Percentiles rank a stretch among this genome's conserved stretches.
Evolutionary conservation across 2,888 invertebrate genomes (phyloP).

Genomic region (Diadegma fenestrale): DNA sequence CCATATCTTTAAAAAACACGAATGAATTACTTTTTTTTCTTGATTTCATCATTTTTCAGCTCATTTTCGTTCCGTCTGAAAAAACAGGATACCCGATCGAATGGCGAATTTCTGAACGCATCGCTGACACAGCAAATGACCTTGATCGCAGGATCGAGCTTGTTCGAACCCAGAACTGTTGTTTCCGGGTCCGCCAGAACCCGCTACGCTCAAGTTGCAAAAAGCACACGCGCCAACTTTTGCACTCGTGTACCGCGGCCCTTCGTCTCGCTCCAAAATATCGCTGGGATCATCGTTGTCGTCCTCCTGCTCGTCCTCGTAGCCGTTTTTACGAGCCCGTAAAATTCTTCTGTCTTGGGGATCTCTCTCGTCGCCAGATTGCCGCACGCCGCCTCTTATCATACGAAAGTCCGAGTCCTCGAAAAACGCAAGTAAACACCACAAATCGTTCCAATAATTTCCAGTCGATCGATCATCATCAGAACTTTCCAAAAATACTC

Average conservation of each 20-base stretch:
- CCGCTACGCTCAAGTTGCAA: conserved; percentile 76
- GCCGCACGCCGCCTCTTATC: conserved; percentile 50
- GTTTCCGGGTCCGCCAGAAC: conserved; percentile 59
- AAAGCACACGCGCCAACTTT: conserved; percentile 72
- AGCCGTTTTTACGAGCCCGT: conserved; percentile 40
- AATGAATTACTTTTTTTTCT: background rate
- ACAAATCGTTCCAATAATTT: conserved; percentile 1
- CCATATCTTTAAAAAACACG: conserved; percentile 69
- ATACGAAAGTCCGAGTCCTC: conserved; percentile 58
- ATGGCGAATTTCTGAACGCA: conserved; percentile 77
- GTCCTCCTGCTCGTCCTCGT: conserved; percentile 69
- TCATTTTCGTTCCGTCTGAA: background rate
- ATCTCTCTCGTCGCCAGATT: conserved; percentile 59
- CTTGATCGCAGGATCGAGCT: conserved; percentile 74
- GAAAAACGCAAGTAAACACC: conserved; percentile 1
- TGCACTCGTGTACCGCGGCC: conserved; percentile 38
- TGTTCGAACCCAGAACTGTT: conserved; percentile 70
- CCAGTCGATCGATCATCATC: background rate
- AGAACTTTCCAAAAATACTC: background rate
- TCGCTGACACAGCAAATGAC: conserved; percentile 78
- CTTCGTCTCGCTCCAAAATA: conserved; percentile 22
- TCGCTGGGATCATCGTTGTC: conserved; percentile 64
- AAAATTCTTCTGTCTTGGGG: conserved; percentile 44
- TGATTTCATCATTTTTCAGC: background rate
- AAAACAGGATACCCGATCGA: conserved; percentile 74